A percentile compares a stretch with the other conserved stretches of the same genome.
These are phyloP conservation scores for Chymomyza amoena DNA, from an alignment of 2,888 invertebrate species.

Conservation along the genomic window DNA sequence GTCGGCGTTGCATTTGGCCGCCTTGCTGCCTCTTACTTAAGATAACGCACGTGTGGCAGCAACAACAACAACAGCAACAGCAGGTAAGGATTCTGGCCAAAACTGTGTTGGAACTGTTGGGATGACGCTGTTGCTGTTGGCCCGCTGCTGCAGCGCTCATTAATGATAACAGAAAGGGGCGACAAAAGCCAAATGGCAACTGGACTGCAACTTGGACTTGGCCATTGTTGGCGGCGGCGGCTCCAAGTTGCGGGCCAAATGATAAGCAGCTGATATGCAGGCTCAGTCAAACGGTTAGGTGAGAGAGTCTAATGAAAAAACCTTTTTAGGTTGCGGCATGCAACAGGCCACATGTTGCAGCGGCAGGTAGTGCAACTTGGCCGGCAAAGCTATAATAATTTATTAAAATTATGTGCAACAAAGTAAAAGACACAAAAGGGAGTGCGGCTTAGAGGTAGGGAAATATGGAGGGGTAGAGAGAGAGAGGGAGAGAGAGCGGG, in stretches of 20 bases:
- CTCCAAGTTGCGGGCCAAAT: neutral
- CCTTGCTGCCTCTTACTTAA: slow-evolving; percentile 65
- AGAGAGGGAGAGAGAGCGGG: neutral
- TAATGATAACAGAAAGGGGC: slow-evolving; percentile 64
- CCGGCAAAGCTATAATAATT: slow-evolving; percentile 37
- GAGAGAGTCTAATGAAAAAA: neutral
- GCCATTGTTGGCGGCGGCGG: slow-evolving; percentile 26
- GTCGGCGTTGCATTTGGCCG: slow-evolving; percentile 21
- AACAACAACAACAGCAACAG: neutral
- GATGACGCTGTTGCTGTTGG: slow-evolving; percentile 15
- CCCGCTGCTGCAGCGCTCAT: slow-evolving; percentile 55
- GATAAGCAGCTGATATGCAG: neutral
- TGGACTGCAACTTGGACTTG: slow-evolving; percentile 29
- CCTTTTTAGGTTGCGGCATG: neutral
- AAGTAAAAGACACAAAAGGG: neutral
- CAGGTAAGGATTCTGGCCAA: slow-evolving; percentile 10
- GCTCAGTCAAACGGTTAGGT: slow-evolving; percentile 37
- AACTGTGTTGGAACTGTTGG: neutral
- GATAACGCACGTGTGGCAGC: slow-evolving; percentile 69
- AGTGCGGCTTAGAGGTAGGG: neutral
- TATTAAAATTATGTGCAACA: slow-evolving; percentile 44
- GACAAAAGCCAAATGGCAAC: slow-evolving; percentile 9
- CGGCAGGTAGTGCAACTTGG: slow-evolving; percentile 1
- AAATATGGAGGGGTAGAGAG: neutral
- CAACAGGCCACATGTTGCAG: neutral